Evolutionary conservation across 2,113 vertebrate species (phyloP), one percentile per base, ranked within the genome.

Genomic region (Alligator mississippiensis): DNA sequence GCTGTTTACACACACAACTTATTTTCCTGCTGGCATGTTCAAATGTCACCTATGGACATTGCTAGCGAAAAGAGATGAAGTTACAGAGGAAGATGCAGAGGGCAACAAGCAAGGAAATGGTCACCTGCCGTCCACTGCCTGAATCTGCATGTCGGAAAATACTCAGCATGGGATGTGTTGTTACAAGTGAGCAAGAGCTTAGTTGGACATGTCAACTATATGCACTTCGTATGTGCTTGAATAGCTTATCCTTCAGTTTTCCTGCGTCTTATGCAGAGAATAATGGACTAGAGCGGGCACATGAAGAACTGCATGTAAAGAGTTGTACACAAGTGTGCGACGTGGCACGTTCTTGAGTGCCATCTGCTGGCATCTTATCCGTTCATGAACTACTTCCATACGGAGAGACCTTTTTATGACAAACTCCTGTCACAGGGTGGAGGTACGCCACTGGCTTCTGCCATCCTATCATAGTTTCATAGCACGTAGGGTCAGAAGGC

Each of bases 331-430:
- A 47, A 47, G 47, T 47, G 47, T 9, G 47, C 58, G 63, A 66
- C 5, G 82, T 13, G 59, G 19, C 68, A 76, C 16, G 85, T 96
- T 90, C 90, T n/a, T 79, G 94, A 91, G 80, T 96, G 91, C 94
- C 96, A 95, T 64, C 94, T 96, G 62, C 95, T 90, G 94, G 93
- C 88, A 90, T 63, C 30, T 83, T 63, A 75, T 79, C 84, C 58
- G 22, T 63, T 64, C 57, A 75, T 77, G 47, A 92, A 82, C 64
- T 85, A 25, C 19, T 14, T 61, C 14, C 83, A 77, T n/a, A 74
- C 28, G 77, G 87, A 87, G 77, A 28, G 64, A 83, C 60, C 60
- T 16, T 61, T 2, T 7, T 59, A 24, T 10, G 57, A 58, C 82
- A 80, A 61, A 83, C 84, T 89, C 30, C 61, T 77, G 38, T 77